Evolutionary conservation across 2,797 vertebrate species (phyloP), one percentile per base, ranked within the genome.

Genomic region (Fistularia tabacaria): DNA sequence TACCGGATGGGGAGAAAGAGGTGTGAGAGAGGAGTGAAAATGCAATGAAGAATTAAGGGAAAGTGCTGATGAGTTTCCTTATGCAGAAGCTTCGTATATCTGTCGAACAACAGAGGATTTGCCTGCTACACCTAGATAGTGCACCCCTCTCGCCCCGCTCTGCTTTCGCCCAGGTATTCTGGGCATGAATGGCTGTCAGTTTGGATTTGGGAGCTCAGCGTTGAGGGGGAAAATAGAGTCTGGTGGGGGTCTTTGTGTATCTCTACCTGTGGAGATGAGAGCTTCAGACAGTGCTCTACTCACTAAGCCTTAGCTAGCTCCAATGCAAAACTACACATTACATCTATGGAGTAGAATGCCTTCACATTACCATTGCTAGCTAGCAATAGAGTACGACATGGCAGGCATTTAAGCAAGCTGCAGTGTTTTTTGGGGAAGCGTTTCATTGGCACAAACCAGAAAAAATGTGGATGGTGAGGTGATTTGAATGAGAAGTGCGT

Each of bases 171-270:
- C 89, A 91, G 90, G 91, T 91, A 90, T 88, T 85, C 86, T 86
- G 81, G 83, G 83, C 73, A 85, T 89, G 85, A 91, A 91, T 88
- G 89, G 80, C 86, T 89, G 89, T 89, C 89, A 89, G 82, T 91
- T 89, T 91, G 82, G 87, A 91, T 91, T 91, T 90, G 79, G 83
- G 81, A 85, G 87, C 84, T 87, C 81, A 81, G 83, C 71, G 77
- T 80, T 74, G 85, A 88, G 81, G 73, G 68, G 74, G 66, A 81
- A 85, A 90, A 89, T 77, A 64, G 86, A 87, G 81, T 82, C 85
- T 87, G 73, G 85, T 79, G 82, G 85, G 84, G 76, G 79, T 87
- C 82, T 89, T 90, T 88, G 87, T 89, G 79, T 55, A 69, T 64
- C 72, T 83, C 79, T 81, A 88, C 85, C 88, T 88, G 86, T 81